Base-by-base conservation (phyloP, 2,797 vertebrate species). In the Phyllotis vaccarum region DNA sequence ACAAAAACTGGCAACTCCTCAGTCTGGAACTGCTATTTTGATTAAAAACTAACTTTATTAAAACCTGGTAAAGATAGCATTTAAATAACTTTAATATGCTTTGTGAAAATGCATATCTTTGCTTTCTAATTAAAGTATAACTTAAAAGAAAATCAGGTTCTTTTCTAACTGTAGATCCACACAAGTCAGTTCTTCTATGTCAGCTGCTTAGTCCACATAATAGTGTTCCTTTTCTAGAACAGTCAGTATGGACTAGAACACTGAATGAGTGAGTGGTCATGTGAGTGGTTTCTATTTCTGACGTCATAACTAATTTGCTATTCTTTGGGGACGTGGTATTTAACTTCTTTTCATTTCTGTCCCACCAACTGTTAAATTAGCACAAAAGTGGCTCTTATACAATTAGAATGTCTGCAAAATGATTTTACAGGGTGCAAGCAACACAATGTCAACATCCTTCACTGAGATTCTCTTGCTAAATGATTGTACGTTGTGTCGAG, bases 261-360 rank as follows among this genome's bases (percentile, higher is more conserved):
- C 80, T 56, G 62, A 68, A 64, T 80, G 74, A n/a, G 56, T 29
- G 34, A 87, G 90, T 14, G 58, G 37, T 93, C 89, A 62, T 66
- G 64, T 52, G 58, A 86, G 95, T 90, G 22, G 2, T 91, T 93
- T 95, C 93, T 96, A 86, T 93, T 95, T 95, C 88, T 81, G 75
- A 87, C 74, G 56, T 56, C 90, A 60, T 86, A 95, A 92, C 86
- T 79, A 92, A 94, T 89, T 79, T 83, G 29, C 52, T 89, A 78
- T 87, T 97, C 70, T 96, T 93, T 89, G 5, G 86, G 80, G 72
- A 87, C 52, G 56, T 70, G 29, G 21, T 12, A 31, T 89, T 95
- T 95, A 93, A 88, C 88, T 21, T 93, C 37, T 76, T 95, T 94
- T 95, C 86, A 89, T 80, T 91, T 95, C 68, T 78, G 52, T 89